Percentiles rank a stretch among this genome's conserved stretches.
These are phyloP conservation scores for Bubo scandiacus DNA, from an alignment of 2,113 vertebrate genomes.

Conservation along the genomic window DNA sequence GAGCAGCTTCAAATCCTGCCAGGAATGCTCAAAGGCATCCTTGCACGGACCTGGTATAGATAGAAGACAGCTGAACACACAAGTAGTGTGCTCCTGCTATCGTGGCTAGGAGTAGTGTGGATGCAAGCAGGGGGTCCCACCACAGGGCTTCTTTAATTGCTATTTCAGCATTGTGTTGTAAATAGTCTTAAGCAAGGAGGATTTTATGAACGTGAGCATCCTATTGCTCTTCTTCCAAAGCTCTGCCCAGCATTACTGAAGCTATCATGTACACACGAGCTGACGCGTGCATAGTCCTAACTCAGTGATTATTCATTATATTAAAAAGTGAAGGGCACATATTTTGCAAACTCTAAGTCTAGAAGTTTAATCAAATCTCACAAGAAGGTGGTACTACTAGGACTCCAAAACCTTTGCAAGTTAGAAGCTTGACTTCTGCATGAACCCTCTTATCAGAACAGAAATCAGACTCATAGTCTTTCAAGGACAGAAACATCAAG, in stretches of 20 bases:
- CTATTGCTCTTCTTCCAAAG: neutral
- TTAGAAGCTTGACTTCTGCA: neutral
- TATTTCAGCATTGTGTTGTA: neutral
- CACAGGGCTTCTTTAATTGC: neutral
- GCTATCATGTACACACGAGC: neutral
- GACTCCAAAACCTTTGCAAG: neutral
- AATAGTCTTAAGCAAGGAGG: neutral
- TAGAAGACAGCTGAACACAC: neutral
- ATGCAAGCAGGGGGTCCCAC: neutral
- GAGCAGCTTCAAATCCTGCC: neutral
- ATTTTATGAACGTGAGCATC: neutral
- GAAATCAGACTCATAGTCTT: conserved; percentile 56
- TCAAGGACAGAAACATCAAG: conserved; percentile 62
- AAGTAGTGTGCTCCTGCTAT: neutral
- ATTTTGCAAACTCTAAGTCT: neutral
- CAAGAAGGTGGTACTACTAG: neutral
- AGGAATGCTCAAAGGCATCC: neutral
- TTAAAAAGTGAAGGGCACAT: neutral
- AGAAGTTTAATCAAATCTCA: neutral
- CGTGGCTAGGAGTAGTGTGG: rapidly evolving
- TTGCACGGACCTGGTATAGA: neutral
- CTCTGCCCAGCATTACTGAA: neutral
- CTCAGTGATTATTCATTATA: neutral
- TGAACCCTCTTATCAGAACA: neutral
- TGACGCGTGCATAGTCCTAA: neutral